These are phyloP conservation scores for Anarhynchus alexandrinus DNA, from an alignment of 2,113 vertebrate species.

Conservation along the genomic window DNA sequence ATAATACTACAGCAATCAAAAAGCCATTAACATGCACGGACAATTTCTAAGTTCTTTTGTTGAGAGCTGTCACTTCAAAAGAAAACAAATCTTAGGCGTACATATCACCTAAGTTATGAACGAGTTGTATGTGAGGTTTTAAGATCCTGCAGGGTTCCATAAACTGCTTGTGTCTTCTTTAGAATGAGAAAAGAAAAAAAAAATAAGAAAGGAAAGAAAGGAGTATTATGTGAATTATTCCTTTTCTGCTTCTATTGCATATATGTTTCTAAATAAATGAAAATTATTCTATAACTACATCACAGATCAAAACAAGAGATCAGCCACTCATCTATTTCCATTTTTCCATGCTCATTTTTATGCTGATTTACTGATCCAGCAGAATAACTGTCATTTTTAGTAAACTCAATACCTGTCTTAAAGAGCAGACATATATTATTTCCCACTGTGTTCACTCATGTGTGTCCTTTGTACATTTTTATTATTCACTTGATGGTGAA, in stretches of 20 bases:
- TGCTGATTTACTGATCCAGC: conserved; percentile 12
- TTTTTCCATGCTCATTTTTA: conserved; percentile 1
- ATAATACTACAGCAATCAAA: background rate
- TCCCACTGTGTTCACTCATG: background rate
- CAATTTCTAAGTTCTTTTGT: background rate
- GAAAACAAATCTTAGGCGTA: background rate
- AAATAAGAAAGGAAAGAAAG: background rate
- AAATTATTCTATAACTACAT: background rate
- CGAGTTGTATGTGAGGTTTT: background rate
- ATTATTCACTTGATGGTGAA: background rate
- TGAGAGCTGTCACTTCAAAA: background rate
- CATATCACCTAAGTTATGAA: background rate
- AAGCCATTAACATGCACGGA: background rate
- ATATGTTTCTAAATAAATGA: conserved; percentile 8
- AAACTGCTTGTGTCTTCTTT: background rate
- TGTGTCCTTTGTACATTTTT: background rate
- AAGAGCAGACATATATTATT: background rate
- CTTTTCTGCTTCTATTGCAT: background rate
- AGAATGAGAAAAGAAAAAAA: background rate
- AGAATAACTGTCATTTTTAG: conserved; percentile 18
- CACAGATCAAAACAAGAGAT: conserved; percentile 16
- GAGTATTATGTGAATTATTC: background rate
- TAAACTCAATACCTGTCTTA: background rate
- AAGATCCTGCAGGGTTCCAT: background rate
- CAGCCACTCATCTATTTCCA: background rate